phyloP scores from a whole-genome alignment of 2,888 invertebrate genomes.

The Frankliniella intonsa region DNA sequence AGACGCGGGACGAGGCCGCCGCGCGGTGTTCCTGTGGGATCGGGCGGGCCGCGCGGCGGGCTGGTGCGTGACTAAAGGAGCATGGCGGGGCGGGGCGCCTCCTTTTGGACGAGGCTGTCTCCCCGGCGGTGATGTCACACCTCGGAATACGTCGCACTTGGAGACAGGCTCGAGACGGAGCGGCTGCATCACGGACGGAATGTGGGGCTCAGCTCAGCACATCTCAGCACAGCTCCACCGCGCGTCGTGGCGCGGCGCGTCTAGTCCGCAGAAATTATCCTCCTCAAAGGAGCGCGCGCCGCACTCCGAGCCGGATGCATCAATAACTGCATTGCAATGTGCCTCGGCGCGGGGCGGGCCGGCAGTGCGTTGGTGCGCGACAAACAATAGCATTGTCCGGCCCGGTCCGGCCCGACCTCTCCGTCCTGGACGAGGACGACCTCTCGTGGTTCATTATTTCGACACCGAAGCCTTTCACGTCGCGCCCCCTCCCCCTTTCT shows the following conservation, averaged over 20 bases:
- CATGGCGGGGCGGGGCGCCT: not conserved
- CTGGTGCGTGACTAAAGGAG: not conserved
- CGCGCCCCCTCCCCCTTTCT: too few species aligned
- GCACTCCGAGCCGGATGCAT: not conserved
- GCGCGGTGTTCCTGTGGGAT: not conserved
- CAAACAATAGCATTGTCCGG: too few species aligned
- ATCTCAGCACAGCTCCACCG: not conserved
- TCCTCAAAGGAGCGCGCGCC: not conserved
- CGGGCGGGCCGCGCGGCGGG: not conserved
- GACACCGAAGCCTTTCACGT: too few species aligned
- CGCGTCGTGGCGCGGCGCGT: not conserved
- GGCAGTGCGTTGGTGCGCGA: too few species aligned
- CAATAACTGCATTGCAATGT: not conserved
- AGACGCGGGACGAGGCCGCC: not conserved
- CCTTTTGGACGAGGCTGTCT: not conserved
- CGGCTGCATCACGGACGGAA: constrained; percentile 4
- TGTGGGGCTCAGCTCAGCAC: not conserved
- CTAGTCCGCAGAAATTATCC: not conserved
- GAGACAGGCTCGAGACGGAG: not conserved
- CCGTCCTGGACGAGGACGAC: too few species aligned
- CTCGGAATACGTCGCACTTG: not conserved
- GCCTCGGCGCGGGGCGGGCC: too few species aligned
- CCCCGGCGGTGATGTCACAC: constrained; percentile 5
- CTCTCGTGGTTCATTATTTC: too few species aligned
- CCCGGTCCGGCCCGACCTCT: too few species aligned